Conservation (phyloP, 1,140 invertebrate genomes). For the Cardiocondyla obscurior region DNA sequence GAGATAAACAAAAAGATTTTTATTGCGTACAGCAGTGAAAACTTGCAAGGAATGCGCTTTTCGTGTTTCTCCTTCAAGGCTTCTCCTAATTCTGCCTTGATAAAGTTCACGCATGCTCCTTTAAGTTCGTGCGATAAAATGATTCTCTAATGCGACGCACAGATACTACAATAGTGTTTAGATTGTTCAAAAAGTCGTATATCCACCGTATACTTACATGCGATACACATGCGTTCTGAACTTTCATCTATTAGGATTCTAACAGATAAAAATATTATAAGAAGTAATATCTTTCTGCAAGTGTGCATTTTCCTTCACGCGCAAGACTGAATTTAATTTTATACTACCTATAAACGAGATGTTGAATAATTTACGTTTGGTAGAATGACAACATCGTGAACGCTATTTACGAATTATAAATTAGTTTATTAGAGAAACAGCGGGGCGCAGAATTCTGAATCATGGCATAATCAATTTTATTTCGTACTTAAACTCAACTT, state of each 20-base stretch:
- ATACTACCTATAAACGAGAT: neutral
- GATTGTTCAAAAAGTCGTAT: slow-evolving; percentile 38
- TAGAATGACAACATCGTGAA: neutral
- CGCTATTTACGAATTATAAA: neutral
- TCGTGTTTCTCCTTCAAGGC: slow-evolving; percentile 40
- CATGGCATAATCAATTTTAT: slow-evolving; percentile 59
- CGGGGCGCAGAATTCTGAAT: slow-evolving; percentile 16
- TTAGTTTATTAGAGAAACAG: slow-evolving; percentile 47
- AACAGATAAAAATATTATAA: neutral
- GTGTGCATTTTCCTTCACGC: slow-evolving; percentile 9
- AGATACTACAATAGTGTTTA: slow-evolving; percentile 49
- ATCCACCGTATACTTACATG: slow-evolving; percentile 21
- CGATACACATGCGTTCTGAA: neutral
- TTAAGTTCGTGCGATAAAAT: neutral
- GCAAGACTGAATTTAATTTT: slow-evolving; percentile 43
- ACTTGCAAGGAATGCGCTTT: slow-evolving; percentile 50
- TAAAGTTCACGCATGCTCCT: slow-evolving; percentile 4
- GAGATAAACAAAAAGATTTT: slow-evolving; percentile 4
- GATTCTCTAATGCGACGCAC: slow-evolving; percentile 43
- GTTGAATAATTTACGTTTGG: neutral
- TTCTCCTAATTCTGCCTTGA: slow-evolving; percentile 23
- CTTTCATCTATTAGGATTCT: slow-evolving; percentile 3
- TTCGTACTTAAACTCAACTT: slow-evolving; percentile 57
- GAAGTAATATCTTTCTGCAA: slow-evolving; percentile 18
- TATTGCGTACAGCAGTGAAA: slow-evolving; percentile 30